Conservation (phyloP, 2,113 vertebrate genomes). For the Heterotis niloticus region DNA sequence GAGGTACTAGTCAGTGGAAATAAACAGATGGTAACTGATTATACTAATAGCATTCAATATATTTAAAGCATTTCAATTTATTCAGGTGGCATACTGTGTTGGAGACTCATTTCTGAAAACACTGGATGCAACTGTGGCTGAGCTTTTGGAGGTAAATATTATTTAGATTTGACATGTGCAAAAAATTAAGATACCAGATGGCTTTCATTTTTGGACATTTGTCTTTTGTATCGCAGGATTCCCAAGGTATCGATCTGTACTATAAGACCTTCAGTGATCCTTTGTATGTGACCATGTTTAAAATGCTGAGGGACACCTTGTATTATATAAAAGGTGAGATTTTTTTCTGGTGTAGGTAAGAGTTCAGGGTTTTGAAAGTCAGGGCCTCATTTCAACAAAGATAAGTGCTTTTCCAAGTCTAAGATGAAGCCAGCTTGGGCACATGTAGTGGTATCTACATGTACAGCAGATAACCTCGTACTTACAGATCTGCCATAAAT, state of each 20-base stretch:
- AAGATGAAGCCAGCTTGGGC: too few relatives aligned
- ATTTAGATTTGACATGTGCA: neutral
- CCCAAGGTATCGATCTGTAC: slow-evolving; percentile 68
- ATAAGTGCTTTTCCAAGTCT: too few relatives aligned
- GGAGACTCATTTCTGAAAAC: slow-evolving; percentile 68
- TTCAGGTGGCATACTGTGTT: slow-evolving; percentile 76
- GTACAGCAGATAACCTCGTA: too few relatives aligned
- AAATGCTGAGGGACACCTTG: slow-evolving; percentile 93
- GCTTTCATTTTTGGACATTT: neutral
- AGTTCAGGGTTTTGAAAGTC: too few relatives aligned
- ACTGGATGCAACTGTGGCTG: slow-evolving; percentile 60
- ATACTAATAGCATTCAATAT: neutral
- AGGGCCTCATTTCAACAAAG: too few relatives aligned
- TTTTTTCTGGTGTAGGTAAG: too few relatives aligned
- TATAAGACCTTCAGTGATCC: slow-evolving; percentile 89
- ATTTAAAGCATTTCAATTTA: slow-evolving; percentile 1
- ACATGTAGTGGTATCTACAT: too few relatives aligned
- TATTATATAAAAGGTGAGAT: slow-evolving; percentile 85
- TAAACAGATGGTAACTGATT: too few relatives aligned
- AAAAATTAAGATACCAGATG: neutral
- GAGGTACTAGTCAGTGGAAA: too few relatives aligned
- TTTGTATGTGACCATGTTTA: slow-evolving; percentile 90
- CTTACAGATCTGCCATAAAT: too few relatives aligned
- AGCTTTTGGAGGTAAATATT: slow-evolving; percentile 72
- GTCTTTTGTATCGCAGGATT: slow-evolving; percentile 58